Percentiles rank a stretch among this genome's conserved stretches.
These are phyloP conservation scores for Hirudo medicinalis DNA, from an alignment of 1,140 invertebrate genomes.

Conservation along the genomic window DNA sequence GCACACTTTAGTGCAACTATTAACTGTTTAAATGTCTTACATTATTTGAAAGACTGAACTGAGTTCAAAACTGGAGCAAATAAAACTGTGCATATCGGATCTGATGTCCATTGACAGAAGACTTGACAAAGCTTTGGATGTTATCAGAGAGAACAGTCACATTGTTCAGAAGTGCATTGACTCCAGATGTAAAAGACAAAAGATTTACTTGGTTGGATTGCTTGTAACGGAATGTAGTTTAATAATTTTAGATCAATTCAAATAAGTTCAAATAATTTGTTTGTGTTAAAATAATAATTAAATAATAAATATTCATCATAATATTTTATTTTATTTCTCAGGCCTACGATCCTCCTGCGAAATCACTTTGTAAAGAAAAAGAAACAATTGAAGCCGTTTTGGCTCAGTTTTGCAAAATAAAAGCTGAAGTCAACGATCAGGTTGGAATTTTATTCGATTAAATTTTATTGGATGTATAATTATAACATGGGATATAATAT, in stretches of 20 bases:
- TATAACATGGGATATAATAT: no score
- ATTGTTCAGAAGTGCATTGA: slow-evolving; percentile 8
- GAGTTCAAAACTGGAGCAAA: neutral
- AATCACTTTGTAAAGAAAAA: neutral
- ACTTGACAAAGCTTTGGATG: slow-evolving; percentile 4
- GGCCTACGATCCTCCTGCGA: neutral
- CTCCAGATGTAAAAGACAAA: neutral
- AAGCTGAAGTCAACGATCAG: neutral
- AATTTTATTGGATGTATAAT: no score
- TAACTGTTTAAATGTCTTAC: no score
- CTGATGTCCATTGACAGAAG: slow-evolving; percentile 4
- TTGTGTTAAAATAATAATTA: neutral
- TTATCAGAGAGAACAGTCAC: slow-evolving; percentile 9
- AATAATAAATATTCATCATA: neutral
- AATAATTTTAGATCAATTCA: neutral
- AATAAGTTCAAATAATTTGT: neutral
- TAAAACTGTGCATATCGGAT: neutral
- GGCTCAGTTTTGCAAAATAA: neutral
- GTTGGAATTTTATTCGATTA: neutral
- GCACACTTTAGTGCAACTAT: no score
- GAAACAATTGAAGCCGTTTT: neutral
- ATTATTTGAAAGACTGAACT: neutral
- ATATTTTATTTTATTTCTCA: neutral
- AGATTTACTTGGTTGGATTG: slow-evolving; percentile 7
- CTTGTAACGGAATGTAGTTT: neutral